A percentile compares a stretch with the other conserved stretches of the same genome.
Evolutionary conservation across 2,888 invertebrate genomes (phyloP).

Genomic region (Macrophya alboannulata): DNA sequence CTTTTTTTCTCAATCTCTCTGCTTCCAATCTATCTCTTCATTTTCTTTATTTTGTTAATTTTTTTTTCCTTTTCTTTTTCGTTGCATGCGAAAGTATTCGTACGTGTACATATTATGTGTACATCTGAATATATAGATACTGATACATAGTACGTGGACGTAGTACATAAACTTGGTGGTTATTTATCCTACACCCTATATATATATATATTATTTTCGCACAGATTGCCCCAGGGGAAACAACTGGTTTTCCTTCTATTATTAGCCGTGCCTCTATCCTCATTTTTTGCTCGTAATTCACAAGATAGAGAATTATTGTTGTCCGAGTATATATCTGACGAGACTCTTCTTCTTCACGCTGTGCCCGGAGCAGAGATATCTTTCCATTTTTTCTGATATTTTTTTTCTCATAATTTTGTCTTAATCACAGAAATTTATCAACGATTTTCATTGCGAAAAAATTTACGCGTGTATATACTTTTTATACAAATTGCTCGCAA

Average conservation of each 20-base stretch:
- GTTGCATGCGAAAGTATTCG: background rate
- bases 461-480: background rate
- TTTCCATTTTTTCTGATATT: background rate
- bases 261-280: conserved; percentile 70
- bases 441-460: background rate
- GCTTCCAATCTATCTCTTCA: background rate
- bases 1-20: background rate
- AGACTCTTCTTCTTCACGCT: background rate
- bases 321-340: conserved; percentile 29
- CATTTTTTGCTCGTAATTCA: conserved; percentile 54
- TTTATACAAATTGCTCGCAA: background rate
- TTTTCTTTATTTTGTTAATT: background rate
- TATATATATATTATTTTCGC: conserved; percentile 62
- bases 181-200: background rate
- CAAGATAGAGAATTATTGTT: conserved; percentile 34
- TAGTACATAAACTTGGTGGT: conserved; percentile 20
- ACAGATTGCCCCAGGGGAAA: conserved; percentile 61
- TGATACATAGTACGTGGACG: conserved; percentile 15
- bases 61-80: background rate
- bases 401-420: background rate
- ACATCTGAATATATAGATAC: background rate
- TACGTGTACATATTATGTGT: background rate
- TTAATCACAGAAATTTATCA: background rate
- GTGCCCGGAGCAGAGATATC: background rate
- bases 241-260: conserved; percentile 69